phyloP scores from a whole-genome alignment of 2,888 invertebrate species.

The Papilio protenor region DNA sequence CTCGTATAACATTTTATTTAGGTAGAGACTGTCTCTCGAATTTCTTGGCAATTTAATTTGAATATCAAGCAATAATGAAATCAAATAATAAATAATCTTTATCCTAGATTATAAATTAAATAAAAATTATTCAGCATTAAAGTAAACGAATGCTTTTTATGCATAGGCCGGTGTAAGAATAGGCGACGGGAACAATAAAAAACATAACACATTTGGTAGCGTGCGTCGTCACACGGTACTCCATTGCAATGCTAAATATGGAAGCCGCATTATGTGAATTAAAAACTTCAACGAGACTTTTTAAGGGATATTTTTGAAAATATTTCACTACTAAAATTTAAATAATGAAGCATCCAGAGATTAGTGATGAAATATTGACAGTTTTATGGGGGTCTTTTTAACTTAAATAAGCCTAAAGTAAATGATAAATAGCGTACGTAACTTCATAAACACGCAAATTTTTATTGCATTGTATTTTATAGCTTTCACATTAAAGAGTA shows the following conservation, averaged over 20 bases:
- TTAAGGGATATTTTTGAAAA: background rate
- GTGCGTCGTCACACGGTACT: conserved; percentile 52
- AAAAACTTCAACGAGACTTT: background rate
- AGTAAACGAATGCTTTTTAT: conserved; percentile 52
- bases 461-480: no score
- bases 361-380: no score
- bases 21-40: background rate
- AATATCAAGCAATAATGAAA: background rate
- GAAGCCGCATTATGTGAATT: conserved; percentile 34
- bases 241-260: conserved; percentile 32
- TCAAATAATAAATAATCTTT: background rate
- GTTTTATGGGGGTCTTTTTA: no score
- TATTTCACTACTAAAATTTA: background rate
- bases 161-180: conserved; percentile 48
- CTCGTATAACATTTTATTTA: background rate
- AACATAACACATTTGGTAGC: conserved; percentile 58
- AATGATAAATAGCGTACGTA: no score
- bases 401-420: no score
- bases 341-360: background rate
- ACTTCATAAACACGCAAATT: no score
- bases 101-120: background rate
- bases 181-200: conserved; percentile 52
- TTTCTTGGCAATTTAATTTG: no score
- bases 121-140: conserved; percentile 43
- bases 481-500: no score